Evolutionary conservation across 2,797 vertebrate genomes (phyloP), one percentile per base, ranked within the genome.

Genomic region (Trachurus trachurus): DNA sequence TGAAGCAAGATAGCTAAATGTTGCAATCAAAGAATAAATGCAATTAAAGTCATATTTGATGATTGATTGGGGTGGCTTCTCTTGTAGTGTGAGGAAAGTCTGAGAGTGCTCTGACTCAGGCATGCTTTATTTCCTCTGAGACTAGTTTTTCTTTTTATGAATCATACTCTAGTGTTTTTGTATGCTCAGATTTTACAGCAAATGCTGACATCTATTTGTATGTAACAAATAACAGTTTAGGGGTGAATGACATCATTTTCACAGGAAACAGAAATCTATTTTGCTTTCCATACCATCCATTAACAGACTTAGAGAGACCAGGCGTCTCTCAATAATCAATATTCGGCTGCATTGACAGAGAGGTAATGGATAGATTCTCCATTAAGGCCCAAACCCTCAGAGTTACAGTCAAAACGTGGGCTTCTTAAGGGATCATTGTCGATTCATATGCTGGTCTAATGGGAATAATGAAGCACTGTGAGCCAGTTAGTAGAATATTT

Each of bases 381-480:
- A 89, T 89, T 85, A 84, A 84, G 34, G 71, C 22, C 52, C 42
- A 45, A 81, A 67, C 60, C 81, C 59, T 66, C 63, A 70, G 60
- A 52, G 64, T 67, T 86, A 67, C 56, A 79, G 65, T 45, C 44
- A 34, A 53, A 80, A 76, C 45, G 69, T 42, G 44, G 60, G 81
- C 71, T 78, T 84, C 53, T 85, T 54, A 54, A 70, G 59, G 63
- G 80, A 87, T 86, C 66, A 71, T 74, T 87, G 81, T 85, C 85
- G 84, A 82, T 85, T 78, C 79, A 89, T 83, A 67, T 57, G 39
- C 68, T 65, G 52, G 71, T 59, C 81, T 92, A 90, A 93, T 89
- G 85, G 83, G 81, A 92, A 67, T 67, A 82, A 82, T 84, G 68
- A 83, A 86, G 70, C 72, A 80, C 84, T 87, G 26, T 26, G 89